Evolutionary conservation across 2,797 vertebrate genomes (phyloP), one percentile per base, ranked within the genome.

Genomic region (Philypnodon macrostomus): DNA sequence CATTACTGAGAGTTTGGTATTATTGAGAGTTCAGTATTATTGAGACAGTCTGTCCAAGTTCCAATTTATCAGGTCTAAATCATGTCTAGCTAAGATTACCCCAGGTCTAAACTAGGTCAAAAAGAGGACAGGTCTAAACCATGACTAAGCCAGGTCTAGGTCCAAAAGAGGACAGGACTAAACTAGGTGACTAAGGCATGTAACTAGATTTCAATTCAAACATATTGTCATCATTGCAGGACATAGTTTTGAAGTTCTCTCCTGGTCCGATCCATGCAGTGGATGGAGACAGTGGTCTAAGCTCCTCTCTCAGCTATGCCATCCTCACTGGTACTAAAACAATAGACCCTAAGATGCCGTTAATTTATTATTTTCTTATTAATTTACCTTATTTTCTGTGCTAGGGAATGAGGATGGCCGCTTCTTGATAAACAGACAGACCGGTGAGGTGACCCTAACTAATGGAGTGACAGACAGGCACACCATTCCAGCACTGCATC

Each of bases 211-310:
- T n/a, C n/a, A n/a, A n/a, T n/a, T n/a, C n/a, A n/a, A n/a, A n/a
- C n/a, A n/a, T n/a, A n/a, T n/a, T n/a, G n/a, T n/a, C n/a, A n/a
- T n/a, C n/a, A n/a, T n/a, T n/a, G 27, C 65, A 91, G 89, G 83
- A 87, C 51, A 58, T 81, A 18, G 66, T 84, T 21, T 52, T 90
- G 67, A 63, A 77, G 56, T 87, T 93, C 58, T 84, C 58, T 29
- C 91, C 91, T 8, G 87, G 89, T 33, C 87, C 88, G 1, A 71
- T 90, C 74, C 79, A 80, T 47, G 87, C 89, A 2, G 82, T 88
- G 49, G 88, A 90, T 54, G 86, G 89, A 51, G 92, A 94, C 73
- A 74, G 30, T 49, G 88, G 85, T 36, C 73, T 94, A 55, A 83
- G 57, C 48, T 74, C 87, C 1, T 58, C 89, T 26, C 51, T 95